Evolutionary conservation across 2,113 vertebrate species (phyloP), one percentile per base, ranked within the genome.

Genomic region (Pygoscelis antarcticus): DNA sequence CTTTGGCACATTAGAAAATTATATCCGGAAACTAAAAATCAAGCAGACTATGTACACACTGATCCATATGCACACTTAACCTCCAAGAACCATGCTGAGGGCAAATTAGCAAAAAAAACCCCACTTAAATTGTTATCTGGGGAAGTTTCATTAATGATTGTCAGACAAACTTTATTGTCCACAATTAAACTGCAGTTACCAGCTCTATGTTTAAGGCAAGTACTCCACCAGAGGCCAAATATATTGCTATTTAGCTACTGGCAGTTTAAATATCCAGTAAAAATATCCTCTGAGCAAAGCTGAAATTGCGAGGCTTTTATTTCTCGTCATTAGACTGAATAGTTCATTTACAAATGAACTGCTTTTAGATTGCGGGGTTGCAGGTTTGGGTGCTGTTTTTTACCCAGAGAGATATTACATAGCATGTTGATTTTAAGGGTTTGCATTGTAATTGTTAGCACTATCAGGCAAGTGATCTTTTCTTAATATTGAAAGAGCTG

Each of bases 71-170:
- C 20, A 46, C 11, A 27, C 5, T 49, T 40, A 49, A 60, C 42
- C 51, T 30, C 10, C 42, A 78, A 85, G 40, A 46, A 62, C 4
- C 2, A 11, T 2, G 9, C 16, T 44, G 11, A 55, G 30, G 15
- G 9, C 25, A 74, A 69, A 78, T 69, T 5, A 66, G 5, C 2
- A 4, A 17, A 46, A 46, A 27, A 49, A 1, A 1, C 1, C 5
- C 5, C 25, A 44, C 27, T 46, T 44, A 54, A 77, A 86, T 32
- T 64, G 25, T 40, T 40, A 80, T 11, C 7, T 47, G 10, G 3
- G 36, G 27, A 79, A 83, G 9, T 27, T 66, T 65, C 6, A 38
- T 25, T 51, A 21, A 21, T 34, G 27, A 44, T 10, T 66, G 13
- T 30, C 19, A 68, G 66, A 55, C 75, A 83, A 83, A 10, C 17